Conservation (phyloP, 2,113 vertebrate species). For the Penelope pileata region DNA sequence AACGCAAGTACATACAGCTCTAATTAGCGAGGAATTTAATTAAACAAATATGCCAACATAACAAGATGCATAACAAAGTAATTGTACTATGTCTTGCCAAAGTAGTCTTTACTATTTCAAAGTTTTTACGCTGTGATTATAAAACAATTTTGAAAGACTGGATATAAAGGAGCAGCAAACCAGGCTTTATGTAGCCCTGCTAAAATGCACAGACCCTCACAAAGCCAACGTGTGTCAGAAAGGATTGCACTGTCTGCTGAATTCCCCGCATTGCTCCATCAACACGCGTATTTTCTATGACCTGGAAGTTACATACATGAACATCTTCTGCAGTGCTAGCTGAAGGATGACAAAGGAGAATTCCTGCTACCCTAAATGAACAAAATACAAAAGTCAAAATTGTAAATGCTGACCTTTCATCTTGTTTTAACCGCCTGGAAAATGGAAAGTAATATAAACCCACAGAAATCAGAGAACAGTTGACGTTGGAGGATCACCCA, state of each 20-base stretch:
- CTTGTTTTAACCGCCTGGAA: not conserved
- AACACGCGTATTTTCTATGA: rapidly evolving
- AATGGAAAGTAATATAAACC: not conserved
- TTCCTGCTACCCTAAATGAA: not conserved
- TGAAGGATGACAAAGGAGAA: not conserved
- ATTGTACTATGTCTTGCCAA: slow-evolving; percentile 65
- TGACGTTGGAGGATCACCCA: not conserved
- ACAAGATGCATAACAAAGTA: slow-evolving; percentile 74
- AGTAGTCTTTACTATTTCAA: slow-evolving; percentile 37
- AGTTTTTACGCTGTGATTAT: slow-evolving; percentile 52
- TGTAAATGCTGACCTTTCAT: rapidly evolving
- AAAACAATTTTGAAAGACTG: not conserved
- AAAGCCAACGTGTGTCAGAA: not conserved
- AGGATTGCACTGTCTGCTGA: not conserved
- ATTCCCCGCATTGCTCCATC: not conserved
- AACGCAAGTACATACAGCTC: slow-evolving; percentile 77
- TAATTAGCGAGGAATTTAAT: slow-evolving; percentile 83
- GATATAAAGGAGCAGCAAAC: not conserved
- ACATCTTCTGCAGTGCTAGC: not conserved
- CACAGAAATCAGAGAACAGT: rapidly evolving
- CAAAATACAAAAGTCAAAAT: not conserved
- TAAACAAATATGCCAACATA: slow-evolving; percentile 78
- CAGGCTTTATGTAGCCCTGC: not conserved
- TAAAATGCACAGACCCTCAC: not conserved
- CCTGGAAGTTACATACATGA: not conserved